Conservation (phyloP, 2,888 invertebrate species). For the Eupithecia subumbrata region DNA sequence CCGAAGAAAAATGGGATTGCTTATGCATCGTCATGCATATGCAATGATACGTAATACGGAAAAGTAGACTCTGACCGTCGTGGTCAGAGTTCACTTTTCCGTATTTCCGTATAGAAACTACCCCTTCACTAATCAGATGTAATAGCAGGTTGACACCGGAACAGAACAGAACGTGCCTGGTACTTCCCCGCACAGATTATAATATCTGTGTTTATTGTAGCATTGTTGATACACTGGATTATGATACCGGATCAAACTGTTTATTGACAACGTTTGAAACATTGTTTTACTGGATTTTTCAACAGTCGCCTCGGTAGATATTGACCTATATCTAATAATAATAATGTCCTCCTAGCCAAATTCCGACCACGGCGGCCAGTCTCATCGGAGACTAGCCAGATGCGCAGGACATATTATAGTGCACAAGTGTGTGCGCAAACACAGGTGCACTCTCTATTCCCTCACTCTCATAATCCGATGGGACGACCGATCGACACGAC, state of each 20-base stretch:
- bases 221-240: slow-evolving; percentile 24
- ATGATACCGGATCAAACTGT: slow-evolving; percentile 17
- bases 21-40: no score
- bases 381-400: no score
- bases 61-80: no score
- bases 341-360: no score
- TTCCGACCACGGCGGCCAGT: no score
- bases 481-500: no score
- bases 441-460: no score
- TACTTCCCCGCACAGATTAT: slow-evolving; percentile 26
- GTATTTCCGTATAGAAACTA: background rate
- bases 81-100: background rate
- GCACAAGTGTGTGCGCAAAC: no score
- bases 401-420: no score
- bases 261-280: background rate
- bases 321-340: background rate
- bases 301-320: background rate
- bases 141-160: slow-evolving; percentile 15
- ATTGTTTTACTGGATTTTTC: background rate
- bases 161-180: slow-evolving; percentile 25
- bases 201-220: slow-evolving; percentile 31
- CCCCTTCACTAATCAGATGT: slow-evolving; percentile 4
- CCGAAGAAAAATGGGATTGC: background rate
- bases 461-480: no score
- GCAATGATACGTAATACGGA: no score